Evolutionary conservation across 2,888 invertebrate species (phyloP).

Genomic region (Acleris emargana): DNA sequence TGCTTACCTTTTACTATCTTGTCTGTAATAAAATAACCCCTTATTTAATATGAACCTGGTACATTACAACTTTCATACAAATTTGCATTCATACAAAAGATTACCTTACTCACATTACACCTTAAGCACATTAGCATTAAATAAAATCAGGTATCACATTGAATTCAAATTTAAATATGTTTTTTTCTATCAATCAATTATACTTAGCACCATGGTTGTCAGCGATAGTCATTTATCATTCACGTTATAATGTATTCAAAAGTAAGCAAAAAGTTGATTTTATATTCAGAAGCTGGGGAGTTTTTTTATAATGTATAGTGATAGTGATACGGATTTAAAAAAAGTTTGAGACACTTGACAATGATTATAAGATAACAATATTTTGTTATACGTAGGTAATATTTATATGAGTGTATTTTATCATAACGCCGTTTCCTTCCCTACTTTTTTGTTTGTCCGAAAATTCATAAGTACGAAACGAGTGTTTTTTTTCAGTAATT

Average conservation of each 20-base stretch:
- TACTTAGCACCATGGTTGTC: constrained; percentile 63
- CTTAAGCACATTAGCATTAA: constrained; percentile 23
- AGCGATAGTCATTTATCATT: constrained; percentile 61
- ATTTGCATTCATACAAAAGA: constrained; percentile 6
- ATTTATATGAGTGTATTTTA: too few species aligned
- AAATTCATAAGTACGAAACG: too few species aligned
- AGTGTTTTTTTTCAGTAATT: too few species aligned
- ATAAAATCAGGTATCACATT: constrained; percentile 34
- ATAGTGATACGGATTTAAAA: neutral
- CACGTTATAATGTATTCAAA: constrained; percentile 53
- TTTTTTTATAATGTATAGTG: constrained; percentile 20
- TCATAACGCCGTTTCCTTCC: too few species aligned
- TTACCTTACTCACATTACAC: constrained; percentile 22
- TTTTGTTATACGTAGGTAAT: too few species aligned
- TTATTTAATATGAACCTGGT: too few species aligned
- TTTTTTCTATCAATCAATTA: constrained; percentile 63
- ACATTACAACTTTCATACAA: too few species aligned
- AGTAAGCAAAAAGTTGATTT: constrained; percentile 48
- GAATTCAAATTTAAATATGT: constrained; percentile 41
- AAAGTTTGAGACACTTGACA: too few species aligned
- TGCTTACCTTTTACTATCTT: too few species aligned
- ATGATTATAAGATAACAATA: too few species aligned
- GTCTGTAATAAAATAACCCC: too few species aligned
- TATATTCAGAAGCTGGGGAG: constrained; percentile 50
- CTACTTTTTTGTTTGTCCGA: too few species aligned